Percentiles rank a stretch among this genome's conserved stretches.
Conservation (phyloP, 2,797 vertebrate species). For the Morelia viridis region DNA sequence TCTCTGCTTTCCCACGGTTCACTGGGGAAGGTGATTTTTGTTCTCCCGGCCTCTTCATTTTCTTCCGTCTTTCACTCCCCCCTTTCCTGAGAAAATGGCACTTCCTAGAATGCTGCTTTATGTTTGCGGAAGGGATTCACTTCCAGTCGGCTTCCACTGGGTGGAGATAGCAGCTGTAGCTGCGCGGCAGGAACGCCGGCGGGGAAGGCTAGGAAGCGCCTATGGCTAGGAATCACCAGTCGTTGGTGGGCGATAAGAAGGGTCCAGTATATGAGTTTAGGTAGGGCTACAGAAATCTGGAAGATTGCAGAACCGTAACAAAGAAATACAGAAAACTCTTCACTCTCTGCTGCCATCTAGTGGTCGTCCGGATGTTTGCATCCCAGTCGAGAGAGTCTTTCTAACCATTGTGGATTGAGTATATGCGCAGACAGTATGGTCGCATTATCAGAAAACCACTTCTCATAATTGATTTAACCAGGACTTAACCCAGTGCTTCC, state of each 20-base stretch:
- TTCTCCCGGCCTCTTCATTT: neutral
- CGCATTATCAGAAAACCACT: neutral
- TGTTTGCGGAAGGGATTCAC: conserved; percentile 55
- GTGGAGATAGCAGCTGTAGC: neutral
- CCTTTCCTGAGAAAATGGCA: neutral
- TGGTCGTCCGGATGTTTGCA: neutral
- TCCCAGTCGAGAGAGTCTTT: neutral
- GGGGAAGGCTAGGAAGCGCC: neutral
- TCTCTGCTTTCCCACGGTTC: too few relatives aligned
- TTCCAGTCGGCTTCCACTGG: neutral
- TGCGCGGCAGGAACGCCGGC: neutral
- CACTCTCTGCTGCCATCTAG: neutral
- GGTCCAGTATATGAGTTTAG: neutral
- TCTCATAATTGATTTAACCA: neutral
- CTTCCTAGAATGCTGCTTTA: conserved; percentile 21
- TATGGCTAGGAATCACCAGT: neutral
- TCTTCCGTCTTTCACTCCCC: neutral
- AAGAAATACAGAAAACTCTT: neutral
- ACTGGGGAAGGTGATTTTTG: neutral
- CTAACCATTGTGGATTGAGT: neutral
- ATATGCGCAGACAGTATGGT: neutral
- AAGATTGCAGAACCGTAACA: neutral
- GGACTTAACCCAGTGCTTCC: neutral
- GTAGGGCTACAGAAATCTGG: neutral
- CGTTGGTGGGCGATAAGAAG: neutral